A percentile compares a stretch with the other conserved stretches of the same genome.
phyloP scores from a whole-genome alignment of 1,140 invertebrate species.

The Drosophila busckii region DNA sequence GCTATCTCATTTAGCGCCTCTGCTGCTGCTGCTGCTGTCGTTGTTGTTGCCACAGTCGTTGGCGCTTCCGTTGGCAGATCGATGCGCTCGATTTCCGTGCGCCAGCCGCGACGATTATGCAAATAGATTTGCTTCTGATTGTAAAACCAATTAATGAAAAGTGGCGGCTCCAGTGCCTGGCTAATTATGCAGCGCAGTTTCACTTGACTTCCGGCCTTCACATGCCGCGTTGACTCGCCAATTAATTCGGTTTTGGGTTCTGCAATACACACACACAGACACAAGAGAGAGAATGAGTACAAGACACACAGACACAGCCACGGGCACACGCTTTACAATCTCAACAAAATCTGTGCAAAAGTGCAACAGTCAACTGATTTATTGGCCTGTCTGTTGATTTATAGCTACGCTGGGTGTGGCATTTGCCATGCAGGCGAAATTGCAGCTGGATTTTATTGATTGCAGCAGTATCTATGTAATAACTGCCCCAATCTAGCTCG shows the following conservation, averaged over 20 bases:
- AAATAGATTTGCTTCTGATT: constrained; percentile 79
- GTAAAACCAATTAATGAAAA: constrained; percentile 84
- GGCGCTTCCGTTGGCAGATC: constrained; percentile 65
- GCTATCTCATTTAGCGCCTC: constrained; percentile 44
- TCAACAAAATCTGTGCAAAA: constrained; percentile 30
- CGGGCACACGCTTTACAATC: constrained; percentile 19
- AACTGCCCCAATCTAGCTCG: no score
- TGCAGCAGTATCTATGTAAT: constrained; percentile 19
- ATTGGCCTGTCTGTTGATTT: constrained; percentile 56
- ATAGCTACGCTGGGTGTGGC: constrained; percentile 26
- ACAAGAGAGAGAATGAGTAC: constrained; percentile 1
- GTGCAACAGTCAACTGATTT: constrained; percentile 57
- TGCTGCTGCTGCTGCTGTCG: constrained; percentile 19
- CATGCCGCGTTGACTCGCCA: constrained; percentile 82
- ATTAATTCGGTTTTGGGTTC: constrained; percentile 83
- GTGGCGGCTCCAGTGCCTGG: constrained; percentile 82
- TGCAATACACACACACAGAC: constrained; percentile 41
- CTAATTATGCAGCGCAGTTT: constrained; percentile 83
- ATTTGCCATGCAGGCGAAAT: constrained; percentile 9
- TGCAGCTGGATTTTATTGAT: constrained; percentile 12
- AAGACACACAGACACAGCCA: constrained; percentile 14
- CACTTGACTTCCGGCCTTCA: constrained; percentile 82
- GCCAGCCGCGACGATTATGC: constrained; percentile 76
- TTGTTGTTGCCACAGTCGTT: constrained; percentile 47
- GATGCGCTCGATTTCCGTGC: constrained; percentile 78